phyloP scores from a whole-genome alignment of 2,888 invertebrate species.

The Sesia bembeciformis region DNA sequence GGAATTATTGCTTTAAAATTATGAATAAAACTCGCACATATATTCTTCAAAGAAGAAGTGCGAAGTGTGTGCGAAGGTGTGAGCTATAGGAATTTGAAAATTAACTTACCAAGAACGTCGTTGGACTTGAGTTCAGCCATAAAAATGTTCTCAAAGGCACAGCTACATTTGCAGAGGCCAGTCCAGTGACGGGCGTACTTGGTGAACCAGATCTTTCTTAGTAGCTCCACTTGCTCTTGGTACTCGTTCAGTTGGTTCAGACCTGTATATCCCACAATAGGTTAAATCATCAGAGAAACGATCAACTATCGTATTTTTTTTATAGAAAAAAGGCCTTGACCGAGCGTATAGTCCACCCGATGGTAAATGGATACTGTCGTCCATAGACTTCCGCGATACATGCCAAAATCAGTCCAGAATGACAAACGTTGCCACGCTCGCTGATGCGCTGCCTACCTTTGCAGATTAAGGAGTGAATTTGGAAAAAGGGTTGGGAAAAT shows the following conservation, averaged over 20 bases:
- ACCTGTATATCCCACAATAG: constrained; percentile 28
- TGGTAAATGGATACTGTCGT: no score
- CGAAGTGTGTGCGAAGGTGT: neutral
- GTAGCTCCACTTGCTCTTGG: constrained; percentile 69
- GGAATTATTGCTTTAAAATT: no score
- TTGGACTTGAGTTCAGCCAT: constrained; percentile 89
- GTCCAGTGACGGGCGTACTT: constrained; percentile 88
- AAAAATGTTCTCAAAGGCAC: constrained; percentile 95
- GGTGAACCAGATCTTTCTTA: constrained; percentile 86
- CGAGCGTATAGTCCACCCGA: no score
- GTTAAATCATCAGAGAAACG: neutral
- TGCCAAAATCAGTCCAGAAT: no score
- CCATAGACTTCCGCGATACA: no score
- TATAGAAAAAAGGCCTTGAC: no score
- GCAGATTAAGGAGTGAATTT: no score
- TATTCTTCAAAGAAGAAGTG: neutral
- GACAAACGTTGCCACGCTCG: no score
- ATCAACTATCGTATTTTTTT: no score
- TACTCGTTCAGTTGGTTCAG: constrained; percentile 78
- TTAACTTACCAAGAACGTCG: constrained; percentile 76
- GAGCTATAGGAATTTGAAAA: neutral
- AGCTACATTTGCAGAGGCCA: constrained; percentile 85
- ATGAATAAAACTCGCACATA: no score
- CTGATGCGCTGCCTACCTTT: no score
- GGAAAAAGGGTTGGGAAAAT: no score